Base-by-base conservation (phyloP, 2,888 invertebrate species). In the Ormyrus pomaceus region DNA sequence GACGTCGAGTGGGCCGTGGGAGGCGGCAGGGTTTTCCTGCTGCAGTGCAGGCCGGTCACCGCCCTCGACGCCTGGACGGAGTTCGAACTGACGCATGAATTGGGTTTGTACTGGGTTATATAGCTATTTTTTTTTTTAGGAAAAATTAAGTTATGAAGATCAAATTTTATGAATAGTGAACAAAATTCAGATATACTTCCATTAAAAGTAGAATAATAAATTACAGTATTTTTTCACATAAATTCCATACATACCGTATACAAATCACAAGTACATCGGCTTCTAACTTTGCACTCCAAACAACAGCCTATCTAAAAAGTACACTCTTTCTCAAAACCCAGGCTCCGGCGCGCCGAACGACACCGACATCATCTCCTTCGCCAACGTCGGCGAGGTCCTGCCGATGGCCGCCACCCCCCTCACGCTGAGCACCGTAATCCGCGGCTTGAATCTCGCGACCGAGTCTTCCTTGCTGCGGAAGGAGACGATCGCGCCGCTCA, bases 1-100 rank as follows among this genome's bases (percentile, higher is more conserved):
- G 96, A 97, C 87, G 94, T 97, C 75, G 97, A 97, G 90, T 97
- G 96, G 95, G 96, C 96, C 9, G 89, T 95, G 92, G 13, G 90
- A 91, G 11, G 91, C 34, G 34, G 91, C n/a, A 91, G 91, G 9
- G 91, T 95, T 80, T 94, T 92, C 87, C 87, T 95, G 10, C 90
- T 95, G n/a, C 95, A 97, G 93, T 94, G 95, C 1, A 93, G 96
- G 6, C 95, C 96, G 0, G 94, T 97, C 72, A 96, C 96, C 0
- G 94, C 95, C 0, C 87, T 95, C 50, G 94, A 95, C 83, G 89
- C 92, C 0, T 96, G 96, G 94, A 94, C 94, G 0, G 95, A 96
- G 77, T 95, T 95, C 85, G 97, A 97, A 86, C 88, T 97, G 51
- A 91, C 93, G 5, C 96, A 96, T 86, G 97, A 97, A 90, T 91